Conservation (phyloP, 2,888 invertebrate species). For the Drosophila suboccidentalis region DNA sequence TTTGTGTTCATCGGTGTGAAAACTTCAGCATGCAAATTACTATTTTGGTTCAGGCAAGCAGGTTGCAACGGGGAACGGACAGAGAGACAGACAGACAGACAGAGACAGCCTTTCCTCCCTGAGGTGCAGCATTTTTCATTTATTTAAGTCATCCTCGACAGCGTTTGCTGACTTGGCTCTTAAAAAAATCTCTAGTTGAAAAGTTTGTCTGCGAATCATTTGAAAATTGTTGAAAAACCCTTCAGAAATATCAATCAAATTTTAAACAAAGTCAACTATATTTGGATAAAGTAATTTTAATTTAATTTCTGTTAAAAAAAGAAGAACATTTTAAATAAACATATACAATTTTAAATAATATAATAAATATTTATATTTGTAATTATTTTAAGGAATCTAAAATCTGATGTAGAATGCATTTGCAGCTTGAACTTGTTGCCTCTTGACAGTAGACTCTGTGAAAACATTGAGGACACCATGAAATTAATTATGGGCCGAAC, state of each 20-base stretch:
- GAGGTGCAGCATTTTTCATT: slow-evolving; percentile 7
- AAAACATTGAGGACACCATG: slow-evolving; percentile 1
- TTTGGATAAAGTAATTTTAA: background rate
- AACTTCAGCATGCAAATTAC: slow-evolving; percentile 74
- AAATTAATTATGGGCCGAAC: slow-evolving; percentile 58
- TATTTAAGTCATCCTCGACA: background rate
- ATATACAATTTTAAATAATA: no score
- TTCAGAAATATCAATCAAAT: background rate
- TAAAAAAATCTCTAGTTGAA: background rate
- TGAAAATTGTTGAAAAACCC: background rate
- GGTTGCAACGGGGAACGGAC: slow-evolving; percentile 2
- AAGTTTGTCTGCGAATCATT: background rate
- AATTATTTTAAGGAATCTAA: background rate
- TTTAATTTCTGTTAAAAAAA: no score
- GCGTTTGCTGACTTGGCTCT: background rate
- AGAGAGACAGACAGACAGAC: background rate
- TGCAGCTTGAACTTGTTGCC: background rate
- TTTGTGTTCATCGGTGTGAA: slow-evolving; percentile 67
- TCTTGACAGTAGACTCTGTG: background rate
- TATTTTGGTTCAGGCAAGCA: slow-evolving; percentile 53
- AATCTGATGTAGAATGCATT: slow-evolving; percentile 6
- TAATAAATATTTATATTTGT: no score
- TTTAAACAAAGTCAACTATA: background rate
- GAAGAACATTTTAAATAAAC: no score
- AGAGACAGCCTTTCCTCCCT: background rate